Base-by-base conservation (phyloP, 2,113 vertebrate genomes). In the Conger conger region DNA sequence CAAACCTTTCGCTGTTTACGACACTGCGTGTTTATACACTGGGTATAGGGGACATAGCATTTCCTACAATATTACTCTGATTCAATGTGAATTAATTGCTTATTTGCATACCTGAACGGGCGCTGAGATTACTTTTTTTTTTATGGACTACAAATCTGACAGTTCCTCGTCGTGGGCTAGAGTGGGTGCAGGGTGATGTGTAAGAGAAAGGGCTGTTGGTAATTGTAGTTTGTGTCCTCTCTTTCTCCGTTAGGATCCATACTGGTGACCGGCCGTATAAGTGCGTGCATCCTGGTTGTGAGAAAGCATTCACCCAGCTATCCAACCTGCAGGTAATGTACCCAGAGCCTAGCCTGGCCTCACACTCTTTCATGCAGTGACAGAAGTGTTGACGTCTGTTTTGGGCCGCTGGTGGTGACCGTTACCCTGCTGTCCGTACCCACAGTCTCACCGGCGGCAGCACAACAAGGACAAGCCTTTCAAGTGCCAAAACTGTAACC, bases 391-490 rank as follows among this genome's bases (percentile, higher is more conserved):
- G 3, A 63, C 42, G 1, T 76, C 36, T 38, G 11, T 50, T 42
- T 50, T 50, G 11, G 8, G 1, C 11, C 45, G 9, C 15, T 13
- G 45, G 1, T 15, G 57, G 57, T 63, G 23, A 27, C 8, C 3
- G 11, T 73, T 30, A 11, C 9, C 27, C 7, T n/a, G 13, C 11
- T 73, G 68, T 33, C 8, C 33, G n/a, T 33, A 30, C 63, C 76
- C 8, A n/a, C 92, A 99, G 98, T 99, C 98, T 86, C 98, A 99
- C 90, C 97, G 98, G 87, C 96, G 98, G 92, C 98, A 99, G 90
- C 98, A 99, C 96, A 99, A 99, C 94, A 99, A 99, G 95, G 98
- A 99, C 94, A 99, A 99, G 94, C 98, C 98, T 79, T 99, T 96
- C 94, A 99, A 99, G 96, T 99, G 98, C 95, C 94, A 97, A 93